Conservation (phyloP, 2,888 invertebrate genomes). For the Orchesellides sinensis region DNA sequence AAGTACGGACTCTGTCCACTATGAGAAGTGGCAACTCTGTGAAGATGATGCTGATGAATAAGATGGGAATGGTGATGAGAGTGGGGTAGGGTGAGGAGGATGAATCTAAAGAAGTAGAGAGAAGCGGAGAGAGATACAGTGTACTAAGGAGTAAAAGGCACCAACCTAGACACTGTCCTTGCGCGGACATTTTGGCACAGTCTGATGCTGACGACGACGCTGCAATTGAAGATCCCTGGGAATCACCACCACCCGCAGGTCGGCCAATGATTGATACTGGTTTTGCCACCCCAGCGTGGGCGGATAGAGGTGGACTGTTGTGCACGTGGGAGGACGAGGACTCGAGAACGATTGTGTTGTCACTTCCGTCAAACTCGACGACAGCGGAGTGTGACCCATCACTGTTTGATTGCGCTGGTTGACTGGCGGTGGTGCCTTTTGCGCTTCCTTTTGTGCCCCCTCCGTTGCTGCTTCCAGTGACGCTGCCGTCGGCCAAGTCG, state of each 20-base stretch:
- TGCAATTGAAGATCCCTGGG: conserved; percentile 32
- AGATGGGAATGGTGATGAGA: conserved; percentile 4
- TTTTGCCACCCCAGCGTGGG: conserved; percentile 68
- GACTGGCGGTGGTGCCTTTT: conserved; percentile 17
- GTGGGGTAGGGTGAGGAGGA: conserved; percentile 10
- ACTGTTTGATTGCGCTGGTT: conserved; percentile 18
- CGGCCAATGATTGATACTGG: conserved; percentile 65
- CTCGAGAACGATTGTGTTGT: conserved; percentile 69
- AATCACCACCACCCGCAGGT: too few species aligned
- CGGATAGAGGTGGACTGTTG: conserved; percentile 67
- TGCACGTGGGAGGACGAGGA: conserved; percentile 57
- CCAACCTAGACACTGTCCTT: conserved; percentile 75
- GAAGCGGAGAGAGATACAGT: conserved; percentile 54
- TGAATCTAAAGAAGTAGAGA: conserved; percentile 4
- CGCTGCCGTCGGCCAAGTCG: conserved; percentile 66
- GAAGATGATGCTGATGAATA: conserved; percentile 32
- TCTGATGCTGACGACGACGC: conserved; percentile 67
- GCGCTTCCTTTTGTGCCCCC: conserved; percentile 44
- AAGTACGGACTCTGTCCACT: neutral
- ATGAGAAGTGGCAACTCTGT: conserved; percentile 36
- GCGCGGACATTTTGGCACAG: conserved; percentile 73
- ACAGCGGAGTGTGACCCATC: conserved; percentile 46
- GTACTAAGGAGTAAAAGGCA: conserved; percentile 75
- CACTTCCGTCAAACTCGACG: conserved; percentile 73
- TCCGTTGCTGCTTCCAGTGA: conserved; percentile 53